phyloP scores from a whole-genome alignment of 2,113 vertebrate species.

The Rhineura floridana region DNA sequence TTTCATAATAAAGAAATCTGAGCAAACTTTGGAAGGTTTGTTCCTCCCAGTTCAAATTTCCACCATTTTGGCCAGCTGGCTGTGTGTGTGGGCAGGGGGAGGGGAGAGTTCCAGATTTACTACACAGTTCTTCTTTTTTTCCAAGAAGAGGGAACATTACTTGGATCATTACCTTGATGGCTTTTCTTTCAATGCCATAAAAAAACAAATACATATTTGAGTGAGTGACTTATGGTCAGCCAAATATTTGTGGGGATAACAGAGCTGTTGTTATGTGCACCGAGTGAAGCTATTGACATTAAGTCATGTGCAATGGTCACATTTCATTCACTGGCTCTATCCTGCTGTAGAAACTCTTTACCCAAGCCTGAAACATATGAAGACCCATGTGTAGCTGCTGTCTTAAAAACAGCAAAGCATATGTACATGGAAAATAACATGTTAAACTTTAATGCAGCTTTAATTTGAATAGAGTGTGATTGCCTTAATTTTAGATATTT shows the following conservation, averaged over 20 bases:
- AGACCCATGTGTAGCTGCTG: neutral
- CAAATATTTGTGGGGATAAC: rapidly evolving
- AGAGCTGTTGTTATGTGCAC: neutral
- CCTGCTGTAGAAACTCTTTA: neutral
- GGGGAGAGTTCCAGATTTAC: constrained; percentile 32
- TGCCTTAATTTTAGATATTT: neutral
- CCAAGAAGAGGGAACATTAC: neutral
- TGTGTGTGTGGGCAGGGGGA: neutral
- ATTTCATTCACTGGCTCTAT: neutral
- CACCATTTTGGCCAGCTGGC: neutral
- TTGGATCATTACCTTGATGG: constrained; percentile 2
- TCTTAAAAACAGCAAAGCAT: neutral
- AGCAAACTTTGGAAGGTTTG: constrained; percentile 27
- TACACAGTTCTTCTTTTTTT: neutral
- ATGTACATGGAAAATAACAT: neutral
- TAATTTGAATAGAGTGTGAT: neutral
- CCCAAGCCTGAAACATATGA: neutral
- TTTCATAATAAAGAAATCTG: constrained; percentile 35
- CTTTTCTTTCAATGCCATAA: neutral
- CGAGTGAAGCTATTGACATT: constrained; percentile 1
- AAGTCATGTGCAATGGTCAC: constrained; percentile 29
- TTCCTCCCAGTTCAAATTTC: constrained; percentile 27
- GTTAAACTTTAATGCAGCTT: neutral
- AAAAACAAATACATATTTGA: neutral
- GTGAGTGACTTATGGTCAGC: neutral